These are phyloP conservation scores for Parthenolecanium corni DNA, from an alignment of 2,888 invertebrate species.

Conservation along the genomic window DNA sequence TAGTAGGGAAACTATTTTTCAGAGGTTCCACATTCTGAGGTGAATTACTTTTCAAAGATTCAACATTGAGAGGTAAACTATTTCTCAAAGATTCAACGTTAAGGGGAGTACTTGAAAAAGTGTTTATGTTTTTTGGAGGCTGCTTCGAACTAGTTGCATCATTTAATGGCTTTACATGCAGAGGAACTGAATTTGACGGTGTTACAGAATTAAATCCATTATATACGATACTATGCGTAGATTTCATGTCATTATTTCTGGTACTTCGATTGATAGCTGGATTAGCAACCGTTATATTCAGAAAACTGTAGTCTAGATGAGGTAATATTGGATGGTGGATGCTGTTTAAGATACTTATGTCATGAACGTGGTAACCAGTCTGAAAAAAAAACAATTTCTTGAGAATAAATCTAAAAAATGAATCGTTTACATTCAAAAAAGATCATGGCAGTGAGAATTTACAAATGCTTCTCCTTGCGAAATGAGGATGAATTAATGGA, in stretches of 20 bases:
- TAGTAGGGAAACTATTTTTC: background rate
- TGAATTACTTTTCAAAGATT: too few relatives aligned
- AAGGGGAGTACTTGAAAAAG: too few relatives aligned
- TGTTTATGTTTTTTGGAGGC: background rate
- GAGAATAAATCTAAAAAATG: background rate
- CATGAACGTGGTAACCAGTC: conserved; percentile 36
- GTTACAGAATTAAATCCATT: background rate
- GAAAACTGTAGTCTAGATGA: conserved; percentile 37
- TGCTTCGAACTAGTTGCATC: background rate
- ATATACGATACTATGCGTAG: background rate
- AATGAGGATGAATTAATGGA: too few relatives aligned
- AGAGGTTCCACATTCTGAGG: too few relatives aligned
- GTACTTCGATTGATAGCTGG: conserved; percentile 19
- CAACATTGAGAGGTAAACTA: too few relatives aligned
- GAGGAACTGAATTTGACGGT: background rate
- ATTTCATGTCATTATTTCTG: background rate
- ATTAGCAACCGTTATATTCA: conserved; percentile 17
- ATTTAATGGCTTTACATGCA: background rate
- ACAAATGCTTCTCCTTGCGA: too few relatives aligned
- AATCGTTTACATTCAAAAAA: conserved; percentile 1
- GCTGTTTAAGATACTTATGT: conserved; percentile 34
- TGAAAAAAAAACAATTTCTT: conserved; percentile 31
- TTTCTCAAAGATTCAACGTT: too few relatives aligned
- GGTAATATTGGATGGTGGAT: conserved; percentile 37
- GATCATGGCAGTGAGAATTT: background rate